These are phyloP conservation scores for Agrotis ipsilon DNA, from an alignment of 2,888 invertebrate genomes.

Conservation along the genomic window DNA sequence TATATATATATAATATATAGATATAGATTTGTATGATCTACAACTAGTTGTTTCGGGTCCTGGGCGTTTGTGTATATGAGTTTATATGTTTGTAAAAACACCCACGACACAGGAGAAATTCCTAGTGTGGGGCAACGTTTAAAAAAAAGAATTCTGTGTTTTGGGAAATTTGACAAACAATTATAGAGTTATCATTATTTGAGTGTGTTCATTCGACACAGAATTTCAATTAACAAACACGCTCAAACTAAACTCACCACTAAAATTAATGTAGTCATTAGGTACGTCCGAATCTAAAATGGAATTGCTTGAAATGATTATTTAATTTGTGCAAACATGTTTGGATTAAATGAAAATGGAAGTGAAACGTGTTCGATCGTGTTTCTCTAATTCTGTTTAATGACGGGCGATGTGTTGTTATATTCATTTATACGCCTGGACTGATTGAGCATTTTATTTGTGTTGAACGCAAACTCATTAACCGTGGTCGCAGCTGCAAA, in stretches of 20 bases:
- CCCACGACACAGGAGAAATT: too few species aligned
- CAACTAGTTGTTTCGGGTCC: too few species aligned
- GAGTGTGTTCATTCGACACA: not conserved
- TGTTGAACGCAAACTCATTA: not conserved
- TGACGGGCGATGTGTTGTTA: not conserved
- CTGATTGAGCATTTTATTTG: slow-evolving; percentile 30
- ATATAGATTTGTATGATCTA: too few species aligned
- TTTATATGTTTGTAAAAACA: too few species aligned
- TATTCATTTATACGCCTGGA: slow-evolving; percentile 1
- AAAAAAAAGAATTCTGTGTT: too few species aligned
- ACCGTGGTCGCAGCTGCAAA: slow-evolving; percentile 1
- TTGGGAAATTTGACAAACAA: not conserved
- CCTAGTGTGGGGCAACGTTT: too few species aligned
- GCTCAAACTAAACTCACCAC: slow-evolving; percentile 14
- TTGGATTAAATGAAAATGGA: slow-evolving; percentile 40
- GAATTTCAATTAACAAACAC: slow-evolving; percentile 10
- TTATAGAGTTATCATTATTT: not conserved
- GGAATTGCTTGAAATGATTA: slow-evolving; percentile 26
- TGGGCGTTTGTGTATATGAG: too few species aligned
- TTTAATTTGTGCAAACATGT: slow-evolving; percentile 35
- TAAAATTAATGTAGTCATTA: slow-evolving; percentile 33
- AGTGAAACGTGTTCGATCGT: slow-evolving; percentile 24
- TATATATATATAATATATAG: too few species aligned
- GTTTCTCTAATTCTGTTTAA: slow-evolving; percentile 42
- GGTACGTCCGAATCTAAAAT: slow-evolving; percentile 15